Evolutionary conservation across 2,113 vertebrate genomes (phyloP), one percentile per base, ranked within the genome.

Genomic region (Accipiter virgatus): DNA sequence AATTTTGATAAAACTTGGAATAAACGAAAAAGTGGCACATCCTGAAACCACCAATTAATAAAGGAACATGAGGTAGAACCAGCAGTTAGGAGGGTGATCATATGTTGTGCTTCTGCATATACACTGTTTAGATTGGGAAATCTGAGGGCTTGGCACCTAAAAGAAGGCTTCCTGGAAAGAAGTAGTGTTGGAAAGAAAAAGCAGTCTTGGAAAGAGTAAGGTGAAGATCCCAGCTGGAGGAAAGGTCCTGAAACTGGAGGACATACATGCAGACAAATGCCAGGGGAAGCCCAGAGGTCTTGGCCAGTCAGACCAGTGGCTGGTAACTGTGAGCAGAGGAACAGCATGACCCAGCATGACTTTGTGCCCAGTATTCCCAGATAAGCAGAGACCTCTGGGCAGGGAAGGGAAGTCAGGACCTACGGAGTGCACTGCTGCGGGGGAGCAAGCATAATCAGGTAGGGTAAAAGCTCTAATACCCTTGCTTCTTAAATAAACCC

Each of bases 371-470:
- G 18, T 38, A 38, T 65, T 78, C 38, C 45, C 48, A 48, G 38
- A 59, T 5, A 38, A 65, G 31, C 15, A 48, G 31, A 65, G 32
- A 36, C 16, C 23, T 56, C 58, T 1, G 1, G 36, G 15, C 17
- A 82, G 18, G 13, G 34, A 52, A 88, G 13, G 10, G 14, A 38
- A 59, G 13, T 21, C 3, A 1, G 53, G 43, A 55, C 13, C n/a
- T 73, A n/a, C 11, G 32, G 8, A 43, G 13, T 27, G 9, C 9
- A 10, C 10, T 71, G 12, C 13, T 62, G 4, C 7, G 9, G 7
- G 6, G 1, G 11, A 61, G 12, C 0, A 4, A 77, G 4, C 0
- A 10, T 20, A 43, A 67, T n/a, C 5, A 22, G 4, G 7, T 3
- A 75, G 6, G 16, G 13, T 40, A 62, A 80, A 87, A 58, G 1